Conservation (phyloP, 2,113 vertebrate genomes). For the Micronisus gabar region DNA sequence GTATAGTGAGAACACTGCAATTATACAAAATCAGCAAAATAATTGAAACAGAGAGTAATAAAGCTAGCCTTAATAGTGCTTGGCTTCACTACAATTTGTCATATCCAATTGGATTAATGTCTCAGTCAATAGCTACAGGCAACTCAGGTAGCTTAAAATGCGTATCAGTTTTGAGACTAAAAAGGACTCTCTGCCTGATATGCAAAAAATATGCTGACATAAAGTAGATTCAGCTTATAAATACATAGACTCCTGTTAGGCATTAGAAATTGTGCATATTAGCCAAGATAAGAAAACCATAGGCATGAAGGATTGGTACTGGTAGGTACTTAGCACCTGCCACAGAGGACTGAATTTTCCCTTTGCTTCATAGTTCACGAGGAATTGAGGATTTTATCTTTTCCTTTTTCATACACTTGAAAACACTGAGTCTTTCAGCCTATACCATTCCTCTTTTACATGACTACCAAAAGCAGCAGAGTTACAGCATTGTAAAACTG, state of each 20-base stretch:
- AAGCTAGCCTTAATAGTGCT: background rate
- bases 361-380: background rate
- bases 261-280: background rate
- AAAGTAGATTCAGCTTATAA: background rate
- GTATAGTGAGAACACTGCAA: background rate
- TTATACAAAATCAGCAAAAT: slow-evolving; percentile 20
- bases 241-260: background rate
- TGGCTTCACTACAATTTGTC: background rate
- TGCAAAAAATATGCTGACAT: background rate
- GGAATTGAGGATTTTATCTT: background rate
- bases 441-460: background rate
- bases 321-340: background rate
- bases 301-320: background rate
- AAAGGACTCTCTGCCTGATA: background rate
- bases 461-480: background rate
- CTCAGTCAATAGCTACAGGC: background rate
- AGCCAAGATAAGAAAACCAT: background rate
- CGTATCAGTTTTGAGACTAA: background rate
- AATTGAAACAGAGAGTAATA: slow-evolving; percentile 10
- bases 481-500: background rate
- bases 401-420: background rate
- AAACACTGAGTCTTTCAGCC: background rate
- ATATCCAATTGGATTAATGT: background rate
- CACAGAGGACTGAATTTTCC: background rate
- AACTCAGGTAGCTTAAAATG: slow-evolving; percentile 18